These are phyloP conservation scores for Haemorhous mexicanus DNA, from an alignment of 2,113 vertebrate species.

Conservation along the genomic window DNA sequence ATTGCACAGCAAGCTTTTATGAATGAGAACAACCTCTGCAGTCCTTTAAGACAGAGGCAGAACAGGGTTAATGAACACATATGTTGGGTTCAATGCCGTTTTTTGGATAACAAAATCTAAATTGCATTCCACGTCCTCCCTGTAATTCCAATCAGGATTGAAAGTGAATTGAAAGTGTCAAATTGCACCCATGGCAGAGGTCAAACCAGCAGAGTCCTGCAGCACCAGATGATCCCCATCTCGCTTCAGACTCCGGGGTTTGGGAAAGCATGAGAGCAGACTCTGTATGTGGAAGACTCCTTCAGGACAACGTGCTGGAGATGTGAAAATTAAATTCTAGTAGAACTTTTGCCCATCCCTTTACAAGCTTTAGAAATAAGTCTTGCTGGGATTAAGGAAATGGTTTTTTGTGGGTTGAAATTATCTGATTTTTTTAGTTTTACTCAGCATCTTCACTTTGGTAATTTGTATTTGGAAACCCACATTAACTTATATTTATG, in stretches of 20 bases:
- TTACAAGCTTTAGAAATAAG: not conserved
- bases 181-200: not conserved
- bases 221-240: not conserved
- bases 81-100: not conserved
- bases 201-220: not conserved
- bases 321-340: not conserved
- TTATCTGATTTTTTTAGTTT: not conserved
- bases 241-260: not conserved
- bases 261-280: not conserved
- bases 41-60: not conserved
- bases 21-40: not conserved
- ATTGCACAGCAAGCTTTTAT: not conserved
- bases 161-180: not conserved
- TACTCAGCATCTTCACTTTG: not conserved
- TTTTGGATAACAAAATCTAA: not conserved
- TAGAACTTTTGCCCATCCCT: not conserved
- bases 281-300: not conserved
- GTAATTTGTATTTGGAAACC: not conserved
- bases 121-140: not conserved
- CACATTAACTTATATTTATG: not conserved
- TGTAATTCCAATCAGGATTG: not conserved
- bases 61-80: not conserved
- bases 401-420: not conserved
- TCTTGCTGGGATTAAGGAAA: not conserved
- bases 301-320: not conserved